Evolutionary conservation across 2,888 invertebrate species (phyloP), one percentile per base, ranked within the genome.

Genomic region (Gastracanthus pulcherrimus): DNA sequence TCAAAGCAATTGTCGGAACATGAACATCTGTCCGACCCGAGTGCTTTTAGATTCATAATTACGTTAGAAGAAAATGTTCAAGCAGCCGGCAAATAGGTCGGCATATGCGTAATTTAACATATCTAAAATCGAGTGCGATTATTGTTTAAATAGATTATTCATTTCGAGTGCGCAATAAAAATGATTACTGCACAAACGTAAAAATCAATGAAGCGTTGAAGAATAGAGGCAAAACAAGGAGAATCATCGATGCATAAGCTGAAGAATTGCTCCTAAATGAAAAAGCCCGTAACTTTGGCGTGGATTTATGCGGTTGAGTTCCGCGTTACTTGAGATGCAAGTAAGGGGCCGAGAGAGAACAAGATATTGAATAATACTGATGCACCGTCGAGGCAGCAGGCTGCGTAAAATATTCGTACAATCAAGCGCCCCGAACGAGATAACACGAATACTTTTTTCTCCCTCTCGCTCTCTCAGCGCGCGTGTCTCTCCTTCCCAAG

Each of bases 331-430:
- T 66, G 13, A n/a, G 76, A 79, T 79, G 82, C 82, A 76, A 48
- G 48, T 45, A 81, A 72, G 77, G 64, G 48, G 34, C 34, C 31
- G 11, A 23, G 31, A 45, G 34, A 45, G 41, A 69, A 76, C 51
- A 29, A 80, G 80, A 83, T 80, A 83, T 83, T 83, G 82, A 80
- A 83, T 80, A 83, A 83, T 80, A 70, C 48, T n/a, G 80, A 80
- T 80, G 79, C 72, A 76, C 34, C 9, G 60, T 9, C 51, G 55
- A 55, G 58, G 60, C 9, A 38, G 58, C 55, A 48, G 31, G 3
- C 55, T 45, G 69, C 64, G 69, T 80, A 66, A 83, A 83, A 83
- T 83, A 83, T 83, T 83, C 82, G 70, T 66, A 74, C 80, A 80
- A 77, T 80, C 77, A 83, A 80, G 77, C 62, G 26, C 48, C 70